Evolutionary conservation across 2,113 vertebrate species (phyloP).

Genomic region (Pseudorectes ferrugineus): DNA sequence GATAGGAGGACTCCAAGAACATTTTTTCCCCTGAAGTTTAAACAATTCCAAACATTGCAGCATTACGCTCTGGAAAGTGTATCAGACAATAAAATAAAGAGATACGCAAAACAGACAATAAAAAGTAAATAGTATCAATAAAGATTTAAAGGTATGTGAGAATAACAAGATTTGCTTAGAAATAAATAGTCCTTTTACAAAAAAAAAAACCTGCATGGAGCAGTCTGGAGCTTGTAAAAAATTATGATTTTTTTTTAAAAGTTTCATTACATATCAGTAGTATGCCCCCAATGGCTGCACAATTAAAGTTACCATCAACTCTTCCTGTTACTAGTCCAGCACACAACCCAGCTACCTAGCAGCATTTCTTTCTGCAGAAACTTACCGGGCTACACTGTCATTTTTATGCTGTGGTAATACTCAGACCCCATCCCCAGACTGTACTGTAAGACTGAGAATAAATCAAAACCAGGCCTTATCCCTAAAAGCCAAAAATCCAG

Average conservation of each 20-base stretch:
- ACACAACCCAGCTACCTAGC: not conserved
- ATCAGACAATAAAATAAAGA: not conserved
- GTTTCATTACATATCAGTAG: not conserved
- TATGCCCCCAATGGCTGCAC: not conserved
- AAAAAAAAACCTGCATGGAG: not conserved
- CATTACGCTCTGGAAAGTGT: not conserved
- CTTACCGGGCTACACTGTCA: not conserved
- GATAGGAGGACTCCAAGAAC: not conserved
- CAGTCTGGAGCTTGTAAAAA: not conserved
- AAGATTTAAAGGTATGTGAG: not conserved
- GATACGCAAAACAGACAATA: not conserved
- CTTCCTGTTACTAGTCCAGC: not conserved
- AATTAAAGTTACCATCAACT: not conserved
- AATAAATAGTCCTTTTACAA: not conserved
- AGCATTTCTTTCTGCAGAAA: not conserved
- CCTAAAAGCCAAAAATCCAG: not conserved
- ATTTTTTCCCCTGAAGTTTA: not conserved
- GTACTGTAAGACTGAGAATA: not conserved
- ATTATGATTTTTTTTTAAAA: not conserved
- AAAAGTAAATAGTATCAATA: not conserved
- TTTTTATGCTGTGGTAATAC: not conserved
- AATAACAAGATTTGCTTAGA: not conserved
- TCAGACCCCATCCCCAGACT: not conserved
- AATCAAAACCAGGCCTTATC: not conserved
- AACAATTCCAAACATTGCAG: not conserved